Base-by-base conservation (phyloP, 2,888 invertebrate genomes). In the Cryptus armator region DNA sequence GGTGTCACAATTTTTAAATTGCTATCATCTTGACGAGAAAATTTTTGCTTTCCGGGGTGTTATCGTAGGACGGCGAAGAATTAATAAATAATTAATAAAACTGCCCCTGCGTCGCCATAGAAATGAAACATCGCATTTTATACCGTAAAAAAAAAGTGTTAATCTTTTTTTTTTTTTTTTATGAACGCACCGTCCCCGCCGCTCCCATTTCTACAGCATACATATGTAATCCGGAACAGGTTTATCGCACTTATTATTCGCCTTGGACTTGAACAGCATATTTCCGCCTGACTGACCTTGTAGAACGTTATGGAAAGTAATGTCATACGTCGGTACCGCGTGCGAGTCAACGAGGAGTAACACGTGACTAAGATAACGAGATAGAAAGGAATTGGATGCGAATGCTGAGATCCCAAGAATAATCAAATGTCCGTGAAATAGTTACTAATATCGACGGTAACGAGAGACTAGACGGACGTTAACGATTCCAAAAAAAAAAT, bases 221-320 rank as follows among this genome's bases (percentile, higher is more conserved):
- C 37, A 37, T 37, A 56, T 46, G 56, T 66, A 56, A 5, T 10
- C 10, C 24, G 7, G 9, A 24, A 51, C 37, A 12, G n/a, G 59
- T 59, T 66, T 43, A 53, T 68, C 14, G 14, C 37, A 19, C 10
- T 46, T 44, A 14, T 67, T 19, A 62, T 7, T 84, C 43, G 68
- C 84, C 84, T 84, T 86, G 84, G 76, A 86, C 84, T 86, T 84
- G 86, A 84, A 82, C 80, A 12, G 51, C 67, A 19, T n/a, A 66
- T 56, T 75, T 66, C 29, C 48, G 64, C 43, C 62, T 51, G n/a
- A n/a, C 14, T 56, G 59, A 80, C 76, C 83, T 64, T 76, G 80
- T 32, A 51, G 43, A 53, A 32, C 19, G 66, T 83, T 75, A 83
- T 76, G 51, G 72, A 75, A 80, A 79, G 62, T 68, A 56, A 24